Evolutionary conservation across 53 echinoderm and acorn worm species (phyloP).

Genomic region (Stichopus horrens): DNA sequence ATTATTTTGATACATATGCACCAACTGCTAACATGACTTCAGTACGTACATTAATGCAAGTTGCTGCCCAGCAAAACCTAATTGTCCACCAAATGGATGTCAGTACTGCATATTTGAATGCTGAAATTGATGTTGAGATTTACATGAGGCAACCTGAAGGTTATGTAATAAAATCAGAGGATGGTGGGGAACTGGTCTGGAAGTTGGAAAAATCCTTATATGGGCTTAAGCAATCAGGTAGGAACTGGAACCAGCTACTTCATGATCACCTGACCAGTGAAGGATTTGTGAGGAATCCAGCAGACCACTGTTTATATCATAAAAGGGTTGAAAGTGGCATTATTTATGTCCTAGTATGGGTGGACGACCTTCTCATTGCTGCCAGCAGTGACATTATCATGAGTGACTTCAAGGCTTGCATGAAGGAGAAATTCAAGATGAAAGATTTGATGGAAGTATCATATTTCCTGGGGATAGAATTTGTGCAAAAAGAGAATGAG

Average conservation of each 20-base stretch:
- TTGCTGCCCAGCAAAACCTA: constrained; percentile 45
- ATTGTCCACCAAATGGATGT: constrained; percentile 57
- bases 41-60: constrained; percentile 39
- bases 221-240: constrained; percentile 51
- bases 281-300: constrained; percentile 36
- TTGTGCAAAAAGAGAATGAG: neutral
- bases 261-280: constrained; percentile 36
- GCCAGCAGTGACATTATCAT: constrained; percentile 31
- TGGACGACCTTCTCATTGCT: constrained; percentile 56
- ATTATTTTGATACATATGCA: neutral
- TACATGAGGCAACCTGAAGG: neutral
- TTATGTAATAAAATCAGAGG: neutral
- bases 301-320: constrained; percentile 51
- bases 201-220: constrained; percentile 47
- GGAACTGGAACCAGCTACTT: constrained; percentile 45
- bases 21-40: neutral
- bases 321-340: neutral
- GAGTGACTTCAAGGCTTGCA: constrained; percentile 29
- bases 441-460: neutral
- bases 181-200: neutral
- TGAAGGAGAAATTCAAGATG: constrained; percentile 51
- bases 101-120: neutral
- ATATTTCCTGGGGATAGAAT: neutral
- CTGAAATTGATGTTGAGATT: neutral
- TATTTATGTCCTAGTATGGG: constrained; percentile 52